Percentiles rank a stretch among this genome's conserved stretches.
phyloP scores from a whole-genome alignment of 2,888 invertebrate genomes.

The Neria commutata region DNA sequence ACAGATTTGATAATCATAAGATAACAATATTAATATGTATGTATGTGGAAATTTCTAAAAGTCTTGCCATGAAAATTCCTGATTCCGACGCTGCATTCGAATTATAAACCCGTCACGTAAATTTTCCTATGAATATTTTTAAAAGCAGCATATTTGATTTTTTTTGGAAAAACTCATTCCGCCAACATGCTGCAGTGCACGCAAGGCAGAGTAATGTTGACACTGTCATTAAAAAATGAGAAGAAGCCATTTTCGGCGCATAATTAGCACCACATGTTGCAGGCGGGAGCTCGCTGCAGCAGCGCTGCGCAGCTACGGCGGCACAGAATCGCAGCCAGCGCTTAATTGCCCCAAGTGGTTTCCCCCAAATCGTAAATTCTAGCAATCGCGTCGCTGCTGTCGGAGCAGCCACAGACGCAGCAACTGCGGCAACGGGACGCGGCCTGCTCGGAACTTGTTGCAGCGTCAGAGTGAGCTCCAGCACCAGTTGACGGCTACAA shows the following conservation, averaged over 20 bases:
- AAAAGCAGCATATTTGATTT: no score
- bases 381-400: no score
- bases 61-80: no score
- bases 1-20: no score
- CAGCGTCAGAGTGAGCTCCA: neutral
- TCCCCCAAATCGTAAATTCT: neutral
- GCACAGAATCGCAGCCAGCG: conserved; percentile 39
- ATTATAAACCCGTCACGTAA: no score
- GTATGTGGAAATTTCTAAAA: no score
- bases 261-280: conserved; percentile 53
- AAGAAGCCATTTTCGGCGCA: conserved; percentile 51
- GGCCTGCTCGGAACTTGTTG: neutral
- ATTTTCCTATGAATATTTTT: no score
- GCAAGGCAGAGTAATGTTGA: conserved; percentile 52
- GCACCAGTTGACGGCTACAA: neutral
- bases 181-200: no score
- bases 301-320: neutral
- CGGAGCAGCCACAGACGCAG: no score
- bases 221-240: conserved; percentile 52
- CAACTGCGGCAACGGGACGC: neutral
- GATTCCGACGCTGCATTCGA: no score
- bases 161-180: no score
- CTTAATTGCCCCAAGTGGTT: conserved; percentile 41
- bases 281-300: conserved; percentile 4
- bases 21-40: no score